phyloP scores from a whole-genome alignment of 2,888 invertebrate genomes.

The Mesopsocus fuscifrons region DNA sequence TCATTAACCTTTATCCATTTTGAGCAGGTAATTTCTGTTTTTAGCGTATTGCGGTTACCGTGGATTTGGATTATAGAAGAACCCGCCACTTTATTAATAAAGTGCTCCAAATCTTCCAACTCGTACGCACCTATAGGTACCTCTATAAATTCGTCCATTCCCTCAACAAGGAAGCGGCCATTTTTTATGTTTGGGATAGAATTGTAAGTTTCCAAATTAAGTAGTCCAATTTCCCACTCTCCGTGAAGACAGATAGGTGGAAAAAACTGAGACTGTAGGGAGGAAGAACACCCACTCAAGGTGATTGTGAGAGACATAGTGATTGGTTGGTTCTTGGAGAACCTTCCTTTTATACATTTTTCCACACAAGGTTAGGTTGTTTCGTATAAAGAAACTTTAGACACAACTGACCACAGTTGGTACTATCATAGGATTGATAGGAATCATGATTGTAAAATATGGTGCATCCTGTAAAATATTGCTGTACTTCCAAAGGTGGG shows the following conservation, averaged over 20 bases:
- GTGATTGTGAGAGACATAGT: conserved; percentile 19
- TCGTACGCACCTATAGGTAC: conserved; percentile 21
- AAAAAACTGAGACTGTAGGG: conserved; percentile 17
- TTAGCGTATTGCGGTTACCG: conserved; percentile 19
- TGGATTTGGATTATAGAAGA: not conserved
- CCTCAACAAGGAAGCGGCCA: conserved; percentile 21
- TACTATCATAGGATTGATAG: conserved; percentile 18
- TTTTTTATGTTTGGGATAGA: conserved; percentile 22
- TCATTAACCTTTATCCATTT: too few relatives aligned
- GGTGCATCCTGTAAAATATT: conserved; percentile 13
- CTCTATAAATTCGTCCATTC: conserved; percentile 15
- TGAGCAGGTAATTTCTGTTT: conserved; percentile 17
- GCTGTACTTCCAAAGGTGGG: too few relatives aligned
- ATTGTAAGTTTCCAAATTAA: conserved; percentile 20
- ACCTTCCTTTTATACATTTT: conserved; percentile 2
- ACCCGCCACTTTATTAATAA: conserved; percentile 10
- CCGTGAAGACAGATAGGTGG: conserved; percentile 18
- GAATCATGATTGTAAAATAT: conserved; percentile 19
- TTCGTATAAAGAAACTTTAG: conserved; percentile 18
- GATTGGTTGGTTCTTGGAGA: conserved; percentile 11
- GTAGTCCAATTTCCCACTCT: conserved; percentile 19
- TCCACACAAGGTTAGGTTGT: too few relatives aligned
- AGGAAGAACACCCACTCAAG: conserved; percentile 17
- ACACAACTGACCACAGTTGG: conserved; percentile 20
- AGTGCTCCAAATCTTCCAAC: conserved; percentile 19